Evolutionary conservation across 30 jellyfish, hydroid and myxozoan genomes (phyloP).

Genomic region (Pelagia noctiluca): DNA sequence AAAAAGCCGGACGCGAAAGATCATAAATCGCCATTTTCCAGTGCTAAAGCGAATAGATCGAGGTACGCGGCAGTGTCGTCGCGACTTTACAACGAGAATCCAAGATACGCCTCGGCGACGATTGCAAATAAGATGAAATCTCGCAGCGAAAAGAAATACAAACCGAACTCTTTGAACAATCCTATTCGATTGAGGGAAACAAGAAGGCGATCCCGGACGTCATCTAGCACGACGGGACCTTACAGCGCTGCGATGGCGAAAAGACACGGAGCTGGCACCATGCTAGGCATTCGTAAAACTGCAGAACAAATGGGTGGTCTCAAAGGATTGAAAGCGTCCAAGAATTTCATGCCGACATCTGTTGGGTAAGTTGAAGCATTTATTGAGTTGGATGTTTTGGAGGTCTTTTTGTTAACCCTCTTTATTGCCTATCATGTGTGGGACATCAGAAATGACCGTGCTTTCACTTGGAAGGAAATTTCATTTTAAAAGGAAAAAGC

Average conservation of each 20-base stretch:
- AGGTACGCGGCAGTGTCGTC: constrained; percentile 50
- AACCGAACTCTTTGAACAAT: constrained; percentile 42
- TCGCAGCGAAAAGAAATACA: constrained; percentile 10
- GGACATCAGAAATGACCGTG: no score
- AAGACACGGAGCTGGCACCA: background rate
- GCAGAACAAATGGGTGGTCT: constrained; percentile 10
- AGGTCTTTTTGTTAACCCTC: no score
- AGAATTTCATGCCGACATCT: background rate
- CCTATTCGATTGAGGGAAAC: constrained; percentile 57
- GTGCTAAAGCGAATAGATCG: constrained; percentile 26
- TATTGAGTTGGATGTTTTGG: no score
- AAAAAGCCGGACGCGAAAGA: background rate
- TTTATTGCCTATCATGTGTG: no score
- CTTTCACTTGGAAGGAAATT: no score
- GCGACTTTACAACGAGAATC: constrained; percentile 55
- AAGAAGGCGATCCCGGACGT: constrained; percentile 44
- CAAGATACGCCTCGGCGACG: constrained; percentile 58
- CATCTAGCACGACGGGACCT: background rate
- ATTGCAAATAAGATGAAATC: constrained; percentile 15
- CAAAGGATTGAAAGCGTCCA: background rate
- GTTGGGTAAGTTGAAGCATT: background rate
- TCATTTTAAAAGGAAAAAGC: no score
- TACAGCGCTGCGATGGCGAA: background rate
- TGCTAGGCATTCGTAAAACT: constrained; percentile 16
- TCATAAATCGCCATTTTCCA: background rate